Evolutionary conservation across 2,113 vertebrate genomes (phyloP).

Genomic region (Rhinolophus sinicus): DNA sequence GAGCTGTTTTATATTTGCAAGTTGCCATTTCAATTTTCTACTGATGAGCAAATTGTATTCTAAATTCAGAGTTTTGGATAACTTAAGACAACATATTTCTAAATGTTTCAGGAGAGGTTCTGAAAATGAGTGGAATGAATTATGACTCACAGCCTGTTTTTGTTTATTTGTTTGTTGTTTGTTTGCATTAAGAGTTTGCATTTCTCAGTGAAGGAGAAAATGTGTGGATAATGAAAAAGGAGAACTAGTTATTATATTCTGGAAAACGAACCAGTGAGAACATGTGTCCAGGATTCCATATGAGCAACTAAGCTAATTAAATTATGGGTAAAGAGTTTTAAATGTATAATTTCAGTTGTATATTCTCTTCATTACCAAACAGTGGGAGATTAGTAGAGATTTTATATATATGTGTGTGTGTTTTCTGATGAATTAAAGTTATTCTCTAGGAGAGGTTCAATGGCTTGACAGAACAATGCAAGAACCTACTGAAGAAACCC

Average conservation of each 20-base stretch:
- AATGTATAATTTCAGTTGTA: neutral
- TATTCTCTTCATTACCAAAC: fast-evolving
- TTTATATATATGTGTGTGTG: neutral
- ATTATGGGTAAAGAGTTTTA: neutral
- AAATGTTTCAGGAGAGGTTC: neutral
- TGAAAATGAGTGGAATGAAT: neutral
- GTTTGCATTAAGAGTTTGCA: neutral
- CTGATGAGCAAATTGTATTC: neutral
- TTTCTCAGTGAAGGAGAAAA: neutral
- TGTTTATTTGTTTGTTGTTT: no score
- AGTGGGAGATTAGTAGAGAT: neutral
- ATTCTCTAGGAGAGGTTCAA: neutral
- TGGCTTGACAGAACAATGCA: neutral
- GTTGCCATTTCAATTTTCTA: neutral
- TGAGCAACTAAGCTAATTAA: neutral
- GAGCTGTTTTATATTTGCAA: neutral
- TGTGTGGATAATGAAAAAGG: neutral
- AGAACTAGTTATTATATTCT: neutral
- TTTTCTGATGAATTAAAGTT: neutral
- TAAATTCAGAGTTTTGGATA: neutral
- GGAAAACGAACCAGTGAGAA: neutral
- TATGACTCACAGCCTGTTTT: neutral
- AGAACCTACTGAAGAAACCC: neutral
- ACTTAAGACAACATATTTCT: neutral
- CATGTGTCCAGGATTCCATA: neutral